These are phyloP conservation scores for Rhipidura dahli DNA, from an alignment of 2,113 vertebrate genomes.

Conservation along the genomic window DNA sequence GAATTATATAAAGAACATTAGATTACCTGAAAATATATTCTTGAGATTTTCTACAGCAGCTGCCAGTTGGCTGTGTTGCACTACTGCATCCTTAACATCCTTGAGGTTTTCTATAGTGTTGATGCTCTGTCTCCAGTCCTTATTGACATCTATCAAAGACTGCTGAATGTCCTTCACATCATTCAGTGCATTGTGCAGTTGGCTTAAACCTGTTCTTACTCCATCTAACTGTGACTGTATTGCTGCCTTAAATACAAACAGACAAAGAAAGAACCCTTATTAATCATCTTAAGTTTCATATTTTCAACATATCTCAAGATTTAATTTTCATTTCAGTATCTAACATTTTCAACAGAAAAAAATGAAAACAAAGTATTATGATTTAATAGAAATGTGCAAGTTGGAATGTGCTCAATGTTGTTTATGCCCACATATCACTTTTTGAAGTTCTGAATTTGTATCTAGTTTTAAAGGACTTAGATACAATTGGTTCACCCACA, in stretches of 20 bases:
- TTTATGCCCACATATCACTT: rapidly evolving
- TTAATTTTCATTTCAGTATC: neutral
- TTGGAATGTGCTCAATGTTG: rapidly evolving
- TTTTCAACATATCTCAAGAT: neutral
- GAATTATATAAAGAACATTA: neutral
- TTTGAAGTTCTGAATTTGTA: neutral
- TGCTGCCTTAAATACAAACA: slow-evolving; percentile 81
- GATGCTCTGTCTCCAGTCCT: slow-evolving; percentile 98
- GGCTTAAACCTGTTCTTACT: slow-evolving; percentile 91
- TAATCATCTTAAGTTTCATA: rapidly evolving
- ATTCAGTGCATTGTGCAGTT: slow-evolving; percentile 91
- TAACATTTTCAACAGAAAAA: neutral
- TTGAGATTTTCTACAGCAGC: slow-evolving; percentile 98
- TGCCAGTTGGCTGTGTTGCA: slow-evolving; percentile 95
- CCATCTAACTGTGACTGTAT: slow-evolving; percentile 98
- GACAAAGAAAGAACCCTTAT: neutral
- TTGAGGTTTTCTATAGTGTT: slow-evolving; percentile 95
- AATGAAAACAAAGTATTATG: neutral
- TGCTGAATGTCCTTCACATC: slow-evolving; percentile 93
- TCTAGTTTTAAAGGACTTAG: neutral
- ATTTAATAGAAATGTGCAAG: neutral
- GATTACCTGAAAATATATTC: slow-evolving; percentile 95
- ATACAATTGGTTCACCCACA: neutral
- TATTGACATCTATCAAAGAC: slow-evolving; percentile 89
- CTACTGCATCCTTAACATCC: slow-evolving; percentile 95